A percentile compares a stretch with the other conserved stretches of the same genome.
Conservation (phyloP, 1,140 invertebrate genomes). For the Penaeus vannamei region DNA sequence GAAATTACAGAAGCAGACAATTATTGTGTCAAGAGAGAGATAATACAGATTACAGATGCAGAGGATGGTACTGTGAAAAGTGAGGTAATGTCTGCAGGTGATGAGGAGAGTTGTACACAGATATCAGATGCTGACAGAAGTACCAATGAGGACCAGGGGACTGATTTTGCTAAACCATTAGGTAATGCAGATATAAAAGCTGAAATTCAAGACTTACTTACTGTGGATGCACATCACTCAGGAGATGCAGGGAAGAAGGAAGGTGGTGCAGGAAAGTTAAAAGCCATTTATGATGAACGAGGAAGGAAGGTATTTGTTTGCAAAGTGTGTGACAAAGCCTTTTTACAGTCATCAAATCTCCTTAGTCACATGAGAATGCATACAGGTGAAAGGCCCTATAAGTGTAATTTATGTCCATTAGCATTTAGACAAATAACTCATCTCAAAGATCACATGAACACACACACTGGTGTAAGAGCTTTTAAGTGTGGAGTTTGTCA, state of each 20-base stretch:
- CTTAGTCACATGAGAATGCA: constrained; percentile 45
- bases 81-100: constrained; percentile 10
- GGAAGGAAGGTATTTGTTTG: constrained; percentile 49
- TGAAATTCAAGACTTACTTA: too few species aligned
- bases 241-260: background rate
- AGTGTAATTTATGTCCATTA: constrained; percentile 31
- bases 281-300: background rate
- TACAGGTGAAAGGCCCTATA: constrained; percentile 43
- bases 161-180: too few species aligned
- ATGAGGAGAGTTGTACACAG: background rate
- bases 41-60: background rate
- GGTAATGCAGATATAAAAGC: too few species aligned
- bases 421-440: constrained; percentile 51
- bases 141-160: too few species aligned
- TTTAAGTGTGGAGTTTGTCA: constrained; percentile 29
- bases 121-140: too few species aligned
- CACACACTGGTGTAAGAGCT: constrained; percentile 32
- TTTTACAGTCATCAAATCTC: constrained; percentile 44
- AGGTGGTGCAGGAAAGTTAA: background rate
- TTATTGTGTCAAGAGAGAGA: constrained; percentile 11
- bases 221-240: too few species aligned
- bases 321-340: constrained; percentile 38
- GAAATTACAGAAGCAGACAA: background rate
- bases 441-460: constrained; percentile 46
- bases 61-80: constrained; percentile 35